Base-by-base conservation (phyloP, 2,113 vertebrate genomes). In the Agelaius phoeniceus region DNA sequence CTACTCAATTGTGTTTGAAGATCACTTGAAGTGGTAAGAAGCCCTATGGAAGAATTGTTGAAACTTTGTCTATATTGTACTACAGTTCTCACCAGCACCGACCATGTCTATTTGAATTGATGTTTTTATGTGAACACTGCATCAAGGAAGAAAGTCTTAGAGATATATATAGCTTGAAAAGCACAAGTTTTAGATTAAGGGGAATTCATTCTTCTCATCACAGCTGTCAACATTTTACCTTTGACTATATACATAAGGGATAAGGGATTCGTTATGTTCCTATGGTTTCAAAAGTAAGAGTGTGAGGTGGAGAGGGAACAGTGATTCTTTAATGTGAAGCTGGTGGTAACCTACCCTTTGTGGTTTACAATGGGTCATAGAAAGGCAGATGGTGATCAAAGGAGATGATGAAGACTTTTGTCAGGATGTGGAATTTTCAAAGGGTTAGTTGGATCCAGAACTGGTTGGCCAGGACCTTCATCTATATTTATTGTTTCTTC, bases 221-320 rank as follows among this genome's bases (percentile, higher is more conserved):
- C 94, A 67, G 66, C 15, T 94, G 72, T 94, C 93, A 94, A 58
- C 57, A 77, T 94, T 87, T 93, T 91, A 94, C 19, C 74, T 87
- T 89, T 74, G 80, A 67, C 74, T 80, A 9, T 74, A 46, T 89
- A 63, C 23, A 48, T 92, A 23, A 65, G 37, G 37, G 88, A 61
- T 82, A 62, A 93, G 43, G 72, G 10, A 21, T 27, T 95, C 10
- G 24, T 91, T 91, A 33, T 89, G 90, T 94, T 96, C 59, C 76
- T 73, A 49, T 5, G 4, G 55, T 66, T 96, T 91, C 77, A 86
- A 87, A 88, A 58, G 84, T 20, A 49, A n/a, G 37, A 26, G 27
- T 46, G 39, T 27, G 35, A 44, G 19, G 16, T 84, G 52, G 71
- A 84, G 86, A 57, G 17, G 16, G 31, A 90, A 51, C 51, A 48